These are phyloP conservation scores for Corydoras maculifer DNA, from an alignment of 2,113 vertebrate species.

Conservation along the genomic window DNA sequence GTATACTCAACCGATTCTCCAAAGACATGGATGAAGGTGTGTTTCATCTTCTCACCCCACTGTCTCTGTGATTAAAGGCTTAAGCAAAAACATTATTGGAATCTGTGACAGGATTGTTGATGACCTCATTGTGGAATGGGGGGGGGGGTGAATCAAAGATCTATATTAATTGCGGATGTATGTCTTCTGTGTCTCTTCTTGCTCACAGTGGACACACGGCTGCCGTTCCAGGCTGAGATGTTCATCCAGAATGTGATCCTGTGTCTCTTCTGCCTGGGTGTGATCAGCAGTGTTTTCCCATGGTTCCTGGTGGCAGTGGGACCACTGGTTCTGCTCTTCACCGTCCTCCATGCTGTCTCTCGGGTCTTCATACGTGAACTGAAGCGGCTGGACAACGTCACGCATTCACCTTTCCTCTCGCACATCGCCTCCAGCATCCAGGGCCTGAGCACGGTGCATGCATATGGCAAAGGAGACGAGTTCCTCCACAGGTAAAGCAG, in stretches of 20 bases:
- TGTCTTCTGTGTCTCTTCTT: constrained; percentile 2
- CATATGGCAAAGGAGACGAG: constrained; percentile 78
- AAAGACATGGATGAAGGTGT: constrained; percentile 94
- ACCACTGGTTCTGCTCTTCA: constrained; percentile 78
- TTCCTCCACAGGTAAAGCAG: constrained; percentile 76
- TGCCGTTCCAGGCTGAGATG: constrained; percentile 91
- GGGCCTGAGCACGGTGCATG: constrained; percentile 84
- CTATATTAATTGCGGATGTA: background rate
- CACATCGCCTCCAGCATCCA: constrained; percentile 89
- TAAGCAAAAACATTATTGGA: background rate
- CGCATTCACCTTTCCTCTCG: constrained; percentile 83
- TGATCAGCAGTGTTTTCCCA: constrained; percentile 81
- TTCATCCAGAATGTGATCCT: constrained; percentile 90
- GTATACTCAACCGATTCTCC: constrained; percentile 86
- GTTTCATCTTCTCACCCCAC: background rate
- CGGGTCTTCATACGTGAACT: constrained; percentile 87
- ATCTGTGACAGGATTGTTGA: too few species aligned
- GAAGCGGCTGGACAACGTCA: constrained; percentile 88
- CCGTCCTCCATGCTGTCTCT: constrained; percentile 74
- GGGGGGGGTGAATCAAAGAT: background rate
- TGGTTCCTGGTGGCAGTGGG: constrained; percentile 88
- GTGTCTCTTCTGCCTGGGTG: constrained; percentile 83
- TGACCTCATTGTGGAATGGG: background rate
- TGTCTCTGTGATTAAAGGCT: too few species aligned
- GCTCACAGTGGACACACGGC: constrained; percentile 78